Evolutionary conservation across 1,140 invertebrate genomes (phyloP).

Genomic region (Panagrolaimus sp.): DNA sequence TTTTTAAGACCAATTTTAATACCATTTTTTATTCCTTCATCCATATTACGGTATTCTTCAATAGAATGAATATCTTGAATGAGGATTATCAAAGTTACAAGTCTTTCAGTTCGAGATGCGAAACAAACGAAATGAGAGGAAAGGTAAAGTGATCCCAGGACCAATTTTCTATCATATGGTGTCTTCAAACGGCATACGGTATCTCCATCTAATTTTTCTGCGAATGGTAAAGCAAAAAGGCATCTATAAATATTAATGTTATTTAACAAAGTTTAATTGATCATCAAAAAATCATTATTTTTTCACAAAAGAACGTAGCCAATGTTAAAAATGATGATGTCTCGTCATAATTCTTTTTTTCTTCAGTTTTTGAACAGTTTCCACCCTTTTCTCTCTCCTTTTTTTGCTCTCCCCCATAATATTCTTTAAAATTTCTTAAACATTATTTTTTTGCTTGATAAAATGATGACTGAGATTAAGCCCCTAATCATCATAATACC

Average conservation of each 20-base stretch:
- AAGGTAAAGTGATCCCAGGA: constrained; percentile 81
- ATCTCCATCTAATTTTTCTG: constrained; percentile 84
- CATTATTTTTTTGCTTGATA: no score
- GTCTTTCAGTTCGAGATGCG: constrained; percentile 77
- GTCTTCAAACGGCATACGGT: constrained; percentile 83
- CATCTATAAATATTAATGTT: constrained; percentile 67
- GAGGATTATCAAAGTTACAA: constrained; percentile 82
- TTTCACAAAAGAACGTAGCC: no score
- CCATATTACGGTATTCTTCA: constrained; percentile 70
- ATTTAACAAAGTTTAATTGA: no score
- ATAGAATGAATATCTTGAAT: constrained; percentile 72
- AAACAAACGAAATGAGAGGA: constrained; percentile 93
- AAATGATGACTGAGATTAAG: no score
- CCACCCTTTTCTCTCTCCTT: no score
- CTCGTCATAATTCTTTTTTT: no score
- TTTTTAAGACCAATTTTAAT: constrained; percentile 75
- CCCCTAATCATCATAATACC: no score
- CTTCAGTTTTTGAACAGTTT: no score
- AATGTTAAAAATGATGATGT: no score
- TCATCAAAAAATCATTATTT: no score
- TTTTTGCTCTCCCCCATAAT: no score
- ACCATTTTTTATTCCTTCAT: constrained; percentile 68
- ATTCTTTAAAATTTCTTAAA: no score
- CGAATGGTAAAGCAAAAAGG: constrained; percentile 75
- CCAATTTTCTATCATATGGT: constrained; percentile 84